phyloP scores from a whole-genome alignment of 2,888 invertebrate species.

The Gryllus longicercus region DNA sequence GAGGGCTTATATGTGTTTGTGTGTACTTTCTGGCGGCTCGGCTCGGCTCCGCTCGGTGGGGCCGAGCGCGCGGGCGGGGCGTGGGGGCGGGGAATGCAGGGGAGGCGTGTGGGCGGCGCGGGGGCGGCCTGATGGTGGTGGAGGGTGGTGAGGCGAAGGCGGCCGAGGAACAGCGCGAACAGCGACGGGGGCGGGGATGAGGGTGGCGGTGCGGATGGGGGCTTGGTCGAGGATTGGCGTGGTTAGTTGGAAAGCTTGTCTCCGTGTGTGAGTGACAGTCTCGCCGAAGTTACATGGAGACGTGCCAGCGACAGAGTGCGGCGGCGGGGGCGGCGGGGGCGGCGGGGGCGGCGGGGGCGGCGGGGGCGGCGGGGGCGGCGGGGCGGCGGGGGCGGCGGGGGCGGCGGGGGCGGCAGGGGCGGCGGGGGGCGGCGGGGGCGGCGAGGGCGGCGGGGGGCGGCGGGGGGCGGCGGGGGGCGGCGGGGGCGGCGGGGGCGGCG shows the following conservation, averaged over 20 bases:
- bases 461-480: neutral
- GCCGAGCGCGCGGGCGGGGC: too few relatives aligned
- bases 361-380: neutral
- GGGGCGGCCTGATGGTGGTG: too few relatives aligned
- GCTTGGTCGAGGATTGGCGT: neutral
- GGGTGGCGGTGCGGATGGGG: too few relatives aligned
- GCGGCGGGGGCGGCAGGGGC: neutral
- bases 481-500: neutral
- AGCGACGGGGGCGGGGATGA: too few relatives aligned
- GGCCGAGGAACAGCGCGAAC: too few relatives aligned
- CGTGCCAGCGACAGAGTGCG: neutral
- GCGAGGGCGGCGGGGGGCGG: too few relatives aligned
- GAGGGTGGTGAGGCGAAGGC: too few relatives aligned
- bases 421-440: neutral
- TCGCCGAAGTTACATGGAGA: neutral
- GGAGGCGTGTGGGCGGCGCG: too few relatives aligned
- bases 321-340: neutral
- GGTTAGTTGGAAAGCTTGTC: neutral
- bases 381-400: neutral
- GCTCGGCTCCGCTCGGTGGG: neutral
- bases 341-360: too few relatives aligned
- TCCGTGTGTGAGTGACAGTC: neutral
- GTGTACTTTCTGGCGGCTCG: neutral
- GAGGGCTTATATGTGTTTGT: neutral
- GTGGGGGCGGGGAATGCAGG: too few relatives aligned